Evolutionary conservation across 2,113 vertebrate genomes (phyloP).

Genomic region (Corvus moneduloides): DNA sequence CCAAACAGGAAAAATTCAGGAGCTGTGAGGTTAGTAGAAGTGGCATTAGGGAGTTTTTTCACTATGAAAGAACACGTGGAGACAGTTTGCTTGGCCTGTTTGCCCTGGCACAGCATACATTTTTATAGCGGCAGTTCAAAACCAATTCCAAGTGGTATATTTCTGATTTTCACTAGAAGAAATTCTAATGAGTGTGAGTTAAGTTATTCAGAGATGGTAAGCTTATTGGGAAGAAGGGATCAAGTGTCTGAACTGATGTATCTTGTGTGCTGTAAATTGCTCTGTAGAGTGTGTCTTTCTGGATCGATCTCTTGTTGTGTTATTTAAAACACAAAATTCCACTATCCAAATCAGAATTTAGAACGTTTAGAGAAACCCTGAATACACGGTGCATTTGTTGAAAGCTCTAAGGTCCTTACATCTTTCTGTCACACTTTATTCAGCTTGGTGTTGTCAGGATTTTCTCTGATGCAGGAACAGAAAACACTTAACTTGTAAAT

Average conservation of each 20-base stretch:
- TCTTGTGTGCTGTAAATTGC: background rate
- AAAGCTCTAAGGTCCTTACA: background rate
- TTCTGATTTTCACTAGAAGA: background rate
- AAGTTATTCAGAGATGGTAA: background rate
- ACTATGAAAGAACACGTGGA: background rate
- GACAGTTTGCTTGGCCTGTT: background rate
- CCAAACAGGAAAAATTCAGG: background rate
- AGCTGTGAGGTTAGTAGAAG: background rate
- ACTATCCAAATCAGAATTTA: background rate
- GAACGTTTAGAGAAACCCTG: background rate
- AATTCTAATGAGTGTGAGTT: background rate
- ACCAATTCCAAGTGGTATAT: background rate
- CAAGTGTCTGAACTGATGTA: background rate
- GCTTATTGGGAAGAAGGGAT: background rate
- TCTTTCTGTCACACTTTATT: background rate
- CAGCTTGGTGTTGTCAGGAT: background rate
- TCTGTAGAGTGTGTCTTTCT: background rate
- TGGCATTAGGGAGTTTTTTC: background rate
- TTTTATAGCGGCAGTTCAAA: background rate
- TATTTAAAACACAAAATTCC: background rate
- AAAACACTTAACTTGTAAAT: background rate
- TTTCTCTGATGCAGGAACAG: background rate
- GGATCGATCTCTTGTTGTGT: background rate
- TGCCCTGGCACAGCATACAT: rapidly evolving
- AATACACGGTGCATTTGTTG: background rate